These are phyloP conservation scores for Radopholus similis DNA, from an alignment of 1,140 invertebrate species.

Conservation along the genomic window DNA sequence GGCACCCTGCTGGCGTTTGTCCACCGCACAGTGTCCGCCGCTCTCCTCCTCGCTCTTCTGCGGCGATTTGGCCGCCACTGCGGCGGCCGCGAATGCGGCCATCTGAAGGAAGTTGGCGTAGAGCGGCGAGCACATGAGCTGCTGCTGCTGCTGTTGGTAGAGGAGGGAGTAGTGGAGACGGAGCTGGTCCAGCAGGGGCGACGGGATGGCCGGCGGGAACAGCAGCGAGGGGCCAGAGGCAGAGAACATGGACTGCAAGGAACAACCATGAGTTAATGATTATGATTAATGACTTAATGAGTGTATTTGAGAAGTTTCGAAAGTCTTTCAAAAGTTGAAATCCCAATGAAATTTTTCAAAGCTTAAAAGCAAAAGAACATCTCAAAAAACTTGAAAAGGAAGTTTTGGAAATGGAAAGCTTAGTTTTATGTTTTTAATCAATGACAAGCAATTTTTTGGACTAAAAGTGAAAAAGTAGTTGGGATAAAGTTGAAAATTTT, in stretches of 20 bases:
- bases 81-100: background rate
- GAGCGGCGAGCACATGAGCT: background rate
- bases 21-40: too few relatives aligned
- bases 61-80: background rate
- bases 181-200: constrained; percentile 1
- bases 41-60: background rate
- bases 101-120: constrained; percentile 16
- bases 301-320: too few relatives aligned
- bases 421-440: too few relatives aligned
- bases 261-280: background rate
- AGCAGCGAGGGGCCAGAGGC: background rate
- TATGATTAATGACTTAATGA: background rate
- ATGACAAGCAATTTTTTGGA: too few relatives aligned
- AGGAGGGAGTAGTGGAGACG: background rate
- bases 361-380: too few relatives aligned
- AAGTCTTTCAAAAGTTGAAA: too few relatives aligned
- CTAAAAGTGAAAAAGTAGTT: too few relatives aligned
- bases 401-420: too few relatives aligned
- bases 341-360: too few relatives aligned
- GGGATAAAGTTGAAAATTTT: too few relatives aligned
- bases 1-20: too few relatives aligned
- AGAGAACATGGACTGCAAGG: background rate
- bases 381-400: too few relatives aligned
- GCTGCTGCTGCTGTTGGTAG: background rate
- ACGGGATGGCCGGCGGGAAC: background rate